Evolutionary conservation across 1,140 invertebrate genomes (phyloP).

Genomic region (Tribolium madens): DNA sequence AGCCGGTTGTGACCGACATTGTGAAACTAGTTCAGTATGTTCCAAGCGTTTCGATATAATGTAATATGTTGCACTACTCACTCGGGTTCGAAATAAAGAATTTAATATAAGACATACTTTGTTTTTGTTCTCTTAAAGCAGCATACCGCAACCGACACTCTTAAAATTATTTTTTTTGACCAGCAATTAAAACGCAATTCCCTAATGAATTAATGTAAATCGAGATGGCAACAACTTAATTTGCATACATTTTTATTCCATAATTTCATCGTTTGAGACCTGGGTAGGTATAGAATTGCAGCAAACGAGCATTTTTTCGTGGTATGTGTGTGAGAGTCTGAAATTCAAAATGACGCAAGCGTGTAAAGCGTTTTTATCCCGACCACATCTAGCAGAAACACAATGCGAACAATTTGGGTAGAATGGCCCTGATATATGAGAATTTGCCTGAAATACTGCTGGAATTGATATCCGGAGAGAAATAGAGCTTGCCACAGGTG

Average conservation of each 20-base stretch:
- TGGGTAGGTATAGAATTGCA: conserved; percentile 17
- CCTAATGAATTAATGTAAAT: background rate
- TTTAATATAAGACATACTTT: conserved; percentile 35
- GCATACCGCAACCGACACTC: background rate
- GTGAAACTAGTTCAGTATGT: conserved; percentile 38
- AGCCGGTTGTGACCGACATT: conserved; percentile 37
- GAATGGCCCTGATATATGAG: conserved; percentile 47
- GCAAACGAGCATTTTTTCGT: conserved; percentile 29
- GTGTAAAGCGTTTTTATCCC: conserved; percentile 43
- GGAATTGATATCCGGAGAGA: conserved; percentile 47
- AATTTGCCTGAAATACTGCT: conserved; percentile 45
- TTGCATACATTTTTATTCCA: conserved; percentile 35
- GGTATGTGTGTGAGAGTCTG: conserved; percentile 13
- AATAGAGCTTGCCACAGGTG: conserved; percentile 46
- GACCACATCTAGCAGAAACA: conserved; percentile 43
- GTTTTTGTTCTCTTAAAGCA: background rate
- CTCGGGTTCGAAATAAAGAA: conserved; percentile 24
- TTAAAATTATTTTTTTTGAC: conserved; percentile 2
- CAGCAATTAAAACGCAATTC: background rate
- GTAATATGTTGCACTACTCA: conserved; percentile 35
- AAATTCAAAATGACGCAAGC: conserved; percentile 43
- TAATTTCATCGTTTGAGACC: conserved; percentile 32
- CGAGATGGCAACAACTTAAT: conserved; percentile 35
- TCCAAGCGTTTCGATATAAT: conserved; percentile 32
- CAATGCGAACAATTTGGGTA: conserved; percentile 46